Percentiles rank a stretch among this genome's conserved stretches.
phyloP scores from a whole-genome alignment of 2,797 vertebrate genomes.

The Balearica regulorum region DNA sequence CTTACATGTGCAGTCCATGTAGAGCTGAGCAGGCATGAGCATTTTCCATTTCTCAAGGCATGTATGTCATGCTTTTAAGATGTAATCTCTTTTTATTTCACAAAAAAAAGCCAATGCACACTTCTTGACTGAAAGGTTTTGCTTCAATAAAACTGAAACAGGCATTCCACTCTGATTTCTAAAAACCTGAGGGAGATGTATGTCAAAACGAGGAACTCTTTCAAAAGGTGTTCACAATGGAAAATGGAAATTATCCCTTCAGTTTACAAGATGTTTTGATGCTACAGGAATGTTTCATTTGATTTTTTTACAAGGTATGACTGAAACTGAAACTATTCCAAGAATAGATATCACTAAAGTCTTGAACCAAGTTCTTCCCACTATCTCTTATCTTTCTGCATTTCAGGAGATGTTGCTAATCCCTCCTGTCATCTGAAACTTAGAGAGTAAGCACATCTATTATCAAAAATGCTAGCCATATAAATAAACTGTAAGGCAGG shows the following conservation, averaged over 20 bases:
- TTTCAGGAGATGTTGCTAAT: not conserved
- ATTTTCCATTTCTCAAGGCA: not conserved
- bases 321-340: not conserved
- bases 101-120: fast-evolving
- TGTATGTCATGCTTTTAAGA: not conserved
- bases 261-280: not conserved
- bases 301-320: not conserved
- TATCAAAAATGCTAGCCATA: not conserved
- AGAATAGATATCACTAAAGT: not conserved
- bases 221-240: not conserved
- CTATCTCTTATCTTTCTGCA: not conserved
- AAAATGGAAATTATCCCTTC: not conserved
- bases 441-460: not conserved
- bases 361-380: not conserved
- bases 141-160: not conserved
- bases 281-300: not conserved
- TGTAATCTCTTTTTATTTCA: not conserved
- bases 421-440: not conserved
- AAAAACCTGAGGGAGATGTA: not conserved
- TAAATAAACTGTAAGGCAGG: not conserved
- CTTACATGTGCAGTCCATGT: fast-evolving
- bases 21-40: not conserved
- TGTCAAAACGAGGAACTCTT: not conserved
- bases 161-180: not conserved
- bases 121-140: not conserved